Percentiles rank a stretch among this genome's conserved stretches.
Conservation (phyloP, 2,888 invertebrate genomes). For the Epinotia nisella region DNA sequence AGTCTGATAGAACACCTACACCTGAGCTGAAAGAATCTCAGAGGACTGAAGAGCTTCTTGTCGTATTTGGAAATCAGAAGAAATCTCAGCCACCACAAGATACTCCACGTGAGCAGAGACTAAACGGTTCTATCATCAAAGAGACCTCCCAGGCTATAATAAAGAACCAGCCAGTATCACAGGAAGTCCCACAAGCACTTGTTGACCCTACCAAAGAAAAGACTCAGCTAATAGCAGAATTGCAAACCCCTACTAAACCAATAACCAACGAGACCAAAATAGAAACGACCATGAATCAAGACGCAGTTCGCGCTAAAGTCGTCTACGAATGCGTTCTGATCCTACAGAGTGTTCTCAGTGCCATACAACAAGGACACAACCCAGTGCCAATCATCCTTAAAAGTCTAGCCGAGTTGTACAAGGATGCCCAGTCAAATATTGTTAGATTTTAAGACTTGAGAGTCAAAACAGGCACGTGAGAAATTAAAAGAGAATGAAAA, state of each 20-base stretch:
- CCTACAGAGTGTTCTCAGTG: constrained; percentile 13
- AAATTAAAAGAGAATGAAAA: background rate
- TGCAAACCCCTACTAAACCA: background rate
- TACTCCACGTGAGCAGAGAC: background rate
- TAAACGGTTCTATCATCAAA: background rate
- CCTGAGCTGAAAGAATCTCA: background rate
- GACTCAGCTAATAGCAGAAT: background rate
- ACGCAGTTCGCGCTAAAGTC: constrained; percentile 5
- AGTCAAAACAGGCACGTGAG: background rate
- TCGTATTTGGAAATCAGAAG: background rate
- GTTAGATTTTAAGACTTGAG: background rate
- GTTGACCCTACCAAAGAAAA: background rate
- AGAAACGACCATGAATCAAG: background rate
- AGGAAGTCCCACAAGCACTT: background rate
- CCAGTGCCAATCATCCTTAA: constrained; percentile 20
- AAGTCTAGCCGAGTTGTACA: constrained; percentile 2
- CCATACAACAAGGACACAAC: constrained; percentile 15
- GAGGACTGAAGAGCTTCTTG: background rate
- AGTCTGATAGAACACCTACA: background rate
- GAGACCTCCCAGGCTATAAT: background rate
- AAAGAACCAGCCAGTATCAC: background rate
- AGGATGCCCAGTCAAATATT: constrained; percentile 10
- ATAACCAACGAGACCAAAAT: background rate
- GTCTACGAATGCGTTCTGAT: background rate
- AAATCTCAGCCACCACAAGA: background rate